phyloP scores from a whole-genome alignment of 2,797 vertebrate genomes.

The Tolypeutes matacus region DNA sequence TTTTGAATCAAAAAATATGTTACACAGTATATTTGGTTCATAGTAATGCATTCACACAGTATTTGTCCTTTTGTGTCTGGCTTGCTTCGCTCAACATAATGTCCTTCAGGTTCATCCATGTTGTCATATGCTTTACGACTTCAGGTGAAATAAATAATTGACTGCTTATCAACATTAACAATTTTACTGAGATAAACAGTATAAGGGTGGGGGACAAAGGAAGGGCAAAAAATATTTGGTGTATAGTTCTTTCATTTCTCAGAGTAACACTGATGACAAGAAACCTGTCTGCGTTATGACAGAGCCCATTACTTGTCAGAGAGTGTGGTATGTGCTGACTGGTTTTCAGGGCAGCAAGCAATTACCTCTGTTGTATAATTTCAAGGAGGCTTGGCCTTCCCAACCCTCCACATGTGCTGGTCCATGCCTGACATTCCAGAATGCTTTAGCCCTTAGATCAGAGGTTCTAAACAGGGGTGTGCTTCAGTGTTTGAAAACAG shows the following conservation, averaged over 20 bases:
- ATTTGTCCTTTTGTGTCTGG: too few relatives aligned
- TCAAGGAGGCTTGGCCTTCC: background rate
- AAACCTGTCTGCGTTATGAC: background rate
- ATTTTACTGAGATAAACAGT: background rate
- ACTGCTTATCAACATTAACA: background rate
- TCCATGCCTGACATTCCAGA: background rate
- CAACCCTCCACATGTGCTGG: background rate
- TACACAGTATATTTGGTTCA: too few relatives aligned
- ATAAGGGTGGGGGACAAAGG: background rate
- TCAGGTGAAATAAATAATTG: background rate
- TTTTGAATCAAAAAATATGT: too few relatives aligned
- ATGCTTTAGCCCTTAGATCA: conserved; percentile 5
- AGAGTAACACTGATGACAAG: background rate
- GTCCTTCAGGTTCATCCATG: too few relatives aligned
- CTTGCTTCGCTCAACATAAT: too few relatives aligned
- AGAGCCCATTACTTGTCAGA: background rate
- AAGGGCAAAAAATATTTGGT: background rate
- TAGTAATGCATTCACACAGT: too few relatives aligned
- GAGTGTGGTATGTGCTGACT: background rate
- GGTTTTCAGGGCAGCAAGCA: background rate
- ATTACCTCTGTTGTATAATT: background rate
- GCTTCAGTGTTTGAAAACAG: conserved; percentile 16
- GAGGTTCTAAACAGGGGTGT: background rate
- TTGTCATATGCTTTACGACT: too few relatives aligned
- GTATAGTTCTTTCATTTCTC: background rate